Conservation (phyloP, 2,113 vertebrate genomes). For the Conger conger region DNA sequence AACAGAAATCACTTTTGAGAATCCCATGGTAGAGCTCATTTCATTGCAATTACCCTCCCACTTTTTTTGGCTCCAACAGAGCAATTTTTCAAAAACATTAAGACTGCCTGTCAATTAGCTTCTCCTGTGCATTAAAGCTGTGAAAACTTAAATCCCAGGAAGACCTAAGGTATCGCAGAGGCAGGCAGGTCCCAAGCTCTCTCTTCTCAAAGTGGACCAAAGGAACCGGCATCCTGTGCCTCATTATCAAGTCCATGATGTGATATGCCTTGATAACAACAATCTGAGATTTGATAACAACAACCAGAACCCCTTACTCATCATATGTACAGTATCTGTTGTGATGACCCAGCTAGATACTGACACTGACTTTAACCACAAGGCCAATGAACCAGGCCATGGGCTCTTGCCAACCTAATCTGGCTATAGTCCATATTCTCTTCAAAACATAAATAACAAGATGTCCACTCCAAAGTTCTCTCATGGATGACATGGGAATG, state of each 20-base stretch:
- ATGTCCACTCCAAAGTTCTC: not conserved
- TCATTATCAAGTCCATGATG: not conserved
- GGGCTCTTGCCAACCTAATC: not conserved
- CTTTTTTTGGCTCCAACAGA: constrained; percentile 43
- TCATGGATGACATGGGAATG: not conserved
- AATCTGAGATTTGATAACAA: not conserved
- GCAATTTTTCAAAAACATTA: constrained; percentile 57
- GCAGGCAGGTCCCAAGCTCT: not conserved
- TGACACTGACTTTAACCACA: not conserved
- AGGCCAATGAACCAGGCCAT: not conserved
- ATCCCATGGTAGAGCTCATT: constrained; percentile 29
- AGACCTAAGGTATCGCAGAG: constrained; percentile 9
- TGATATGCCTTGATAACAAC: not conserved
- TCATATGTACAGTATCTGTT: not conserved
- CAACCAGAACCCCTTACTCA: not conserved
- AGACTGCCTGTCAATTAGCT: constrained; percentile 54
- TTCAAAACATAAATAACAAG: not conserved
- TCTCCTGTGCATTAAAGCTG: constrained; percentile 16
- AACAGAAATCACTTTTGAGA: constrained; percentile 26
- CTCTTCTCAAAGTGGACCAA: not conserved
- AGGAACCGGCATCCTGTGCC: not conserved
- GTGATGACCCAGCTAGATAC: not conserved
- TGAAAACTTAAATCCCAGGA: constrained; percentile 19
- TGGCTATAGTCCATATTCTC: not conserved
- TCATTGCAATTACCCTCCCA: constrained; percentile 49